Percentiles rank a stretch among this genome's conserved stretches.
phyloP scores from a whole-genome alignment of 2,888 invertebrate species.

The Mechanitis mazaeus region DNA sequence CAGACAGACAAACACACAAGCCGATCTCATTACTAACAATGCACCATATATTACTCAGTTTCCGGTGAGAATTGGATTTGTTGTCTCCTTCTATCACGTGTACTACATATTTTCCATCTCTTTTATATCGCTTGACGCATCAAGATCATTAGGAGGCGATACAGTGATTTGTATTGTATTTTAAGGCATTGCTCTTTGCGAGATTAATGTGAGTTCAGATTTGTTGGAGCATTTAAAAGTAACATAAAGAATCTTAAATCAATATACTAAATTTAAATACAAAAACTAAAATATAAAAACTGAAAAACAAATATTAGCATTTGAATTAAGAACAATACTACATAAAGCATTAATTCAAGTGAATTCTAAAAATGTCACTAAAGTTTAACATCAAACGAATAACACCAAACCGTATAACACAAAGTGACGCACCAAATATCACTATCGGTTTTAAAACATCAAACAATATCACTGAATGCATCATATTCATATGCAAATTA shows the following conservation, averaged over 20 bases:
- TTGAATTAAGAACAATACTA: too few relatives aligned
- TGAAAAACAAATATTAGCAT: too few relatives aligned
- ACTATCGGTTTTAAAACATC: slow-evolving; percentile 36
- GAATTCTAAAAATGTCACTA: slow-evolving; percentile 12
- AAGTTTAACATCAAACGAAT: slow-evolving; percentile 20
- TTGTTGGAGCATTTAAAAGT: slow-evolving; percentile 16
- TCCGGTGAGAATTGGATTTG: slow-evolving; percentile 62
- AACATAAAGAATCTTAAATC: background rate
- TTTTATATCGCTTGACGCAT: slow-evolving; percentile 55
- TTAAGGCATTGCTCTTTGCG: slow-evolving; percentile 28
- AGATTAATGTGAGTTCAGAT: slow-evolving; percentile 25
- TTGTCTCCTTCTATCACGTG: slow-evolving; percentile 38
- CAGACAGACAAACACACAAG: slow-evolving; percentile 57
- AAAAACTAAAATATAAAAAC: background rate
- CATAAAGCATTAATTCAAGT: too few relatives aligned
- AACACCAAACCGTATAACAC: slow-evolving; percentile 34
- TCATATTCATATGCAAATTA: slow-evolving; percentile 69
- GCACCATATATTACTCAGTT: slow-evolving; percentile 72
- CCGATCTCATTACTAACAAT: slow-evolving; percentile 75
- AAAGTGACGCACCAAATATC: slow-evolving; percentile 36
- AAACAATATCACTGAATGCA: slow-evolving; percentile 38
- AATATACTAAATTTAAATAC: too few relatives aligned
- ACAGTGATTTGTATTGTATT: slow-evolving; percentile 65
- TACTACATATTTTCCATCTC: slow-evolving; percentile 34
- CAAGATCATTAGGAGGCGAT: slow-evolving; percentile 71